Conservation (phyloP, 1,140 invertebrate genomes). For the Papilio dardanus region DNA sequence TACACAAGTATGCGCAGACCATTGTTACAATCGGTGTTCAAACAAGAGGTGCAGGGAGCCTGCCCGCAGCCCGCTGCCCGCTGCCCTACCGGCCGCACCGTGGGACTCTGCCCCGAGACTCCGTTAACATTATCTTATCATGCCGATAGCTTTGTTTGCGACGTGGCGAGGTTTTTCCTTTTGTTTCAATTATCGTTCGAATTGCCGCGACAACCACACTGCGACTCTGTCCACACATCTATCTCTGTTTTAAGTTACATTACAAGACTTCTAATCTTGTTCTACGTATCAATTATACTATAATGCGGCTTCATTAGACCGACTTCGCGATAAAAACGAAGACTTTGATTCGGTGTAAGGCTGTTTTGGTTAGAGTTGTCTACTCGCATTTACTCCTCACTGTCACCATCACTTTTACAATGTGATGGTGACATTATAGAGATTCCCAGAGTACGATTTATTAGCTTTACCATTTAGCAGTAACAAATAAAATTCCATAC, state of each 20-base stretch:
- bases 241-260: not conserved
- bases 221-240: not conserved
- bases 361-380: too few relatives aligned
- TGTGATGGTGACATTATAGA: not conserved
- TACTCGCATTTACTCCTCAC: too few relatives aligned
- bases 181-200: conserved; percentile 40
- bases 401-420: not conserved
- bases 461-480: not conserved
- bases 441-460: not conserved
- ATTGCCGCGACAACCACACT: not conserved
- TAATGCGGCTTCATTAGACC: too few relatives aligned
- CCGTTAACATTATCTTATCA: conserved; percentile 39
- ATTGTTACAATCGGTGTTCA: conserved; percentile 17
- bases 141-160: conserved; percentile 42
- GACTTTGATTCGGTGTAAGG: too few relatives aligned
- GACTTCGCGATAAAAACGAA: too few relatives aligned
- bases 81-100: conserved; percentile 16
- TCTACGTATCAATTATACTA: too few relatives aligned
- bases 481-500: not conserved
- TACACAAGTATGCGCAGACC: conserved; percentile 17
- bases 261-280: not conserved
- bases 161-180: conserved; percentile 42
- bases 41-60: conserved; percentile 17
- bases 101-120: conserved; percentile 36
- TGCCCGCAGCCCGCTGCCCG: not conserved